These are phyloP conservation scores for Microcebus ravelobensis DNA, from an alignment of 2,113 vertebrate genomes.

Conservation along the genomic window DNA sequence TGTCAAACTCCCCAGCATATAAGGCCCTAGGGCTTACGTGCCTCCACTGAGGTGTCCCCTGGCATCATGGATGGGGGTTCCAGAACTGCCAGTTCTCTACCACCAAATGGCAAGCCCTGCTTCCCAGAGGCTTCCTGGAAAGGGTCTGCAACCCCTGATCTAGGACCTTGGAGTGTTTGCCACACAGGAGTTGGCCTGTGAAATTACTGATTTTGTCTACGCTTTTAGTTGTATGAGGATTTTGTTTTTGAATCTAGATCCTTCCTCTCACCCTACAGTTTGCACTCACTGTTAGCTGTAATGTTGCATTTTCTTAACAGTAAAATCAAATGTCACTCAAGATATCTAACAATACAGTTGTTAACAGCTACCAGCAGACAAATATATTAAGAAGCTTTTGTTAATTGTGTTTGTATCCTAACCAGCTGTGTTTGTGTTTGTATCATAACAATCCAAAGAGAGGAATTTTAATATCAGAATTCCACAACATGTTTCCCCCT, in stretches of 20 bases:
- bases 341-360: background rate
- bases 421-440: background rate
- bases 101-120: background rate
- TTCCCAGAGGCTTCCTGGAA: background rate
- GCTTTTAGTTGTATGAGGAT: background rate
- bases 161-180: background rate
- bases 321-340: background rate
- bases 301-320: background rate
- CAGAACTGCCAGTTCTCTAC: too few species aligned
- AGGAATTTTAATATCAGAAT: background rate
- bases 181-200: background rate
- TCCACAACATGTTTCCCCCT: background rate
- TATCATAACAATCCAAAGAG: background rate
- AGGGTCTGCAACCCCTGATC: background rate
- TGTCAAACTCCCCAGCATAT: background rate
- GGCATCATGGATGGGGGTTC: background rate
- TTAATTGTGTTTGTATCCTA: background rate
- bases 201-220: background rate
- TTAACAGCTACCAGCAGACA: background rate
- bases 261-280: background rate
- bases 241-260: background rate
- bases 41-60: background rate
- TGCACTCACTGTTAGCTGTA: background rate
- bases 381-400: background rate
- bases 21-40: background rate